phyloP scores from a whole-genome alignment of 2,888 invertebrate species.

The Perdita meconis region DNA sequence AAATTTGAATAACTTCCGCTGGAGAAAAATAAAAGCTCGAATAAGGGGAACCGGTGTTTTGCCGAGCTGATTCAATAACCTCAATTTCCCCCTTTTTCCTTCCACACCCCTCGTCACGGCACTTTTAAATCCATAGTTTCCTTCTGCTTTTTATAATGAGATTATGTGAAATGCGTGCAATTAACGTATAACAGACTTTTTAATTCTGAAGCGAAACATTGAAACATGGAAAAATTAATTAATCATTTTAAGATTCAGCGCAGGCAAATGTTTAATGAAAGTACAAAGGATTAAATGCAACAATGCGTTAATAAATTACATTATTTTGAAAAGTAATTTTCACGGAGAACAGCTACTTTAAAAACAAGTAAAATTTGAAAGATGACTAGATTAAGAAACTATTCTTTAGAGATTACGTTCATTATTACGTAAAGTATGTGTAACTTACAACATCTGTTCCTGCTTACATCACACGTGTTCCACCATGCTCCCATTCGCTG shows the following conservation, averaged over 20 bases:
- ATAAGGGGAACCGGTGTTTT: not conserved
- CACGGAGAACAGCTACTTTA: too few relatives aligned
- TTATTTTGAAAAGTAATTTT: too few relatives aligned
- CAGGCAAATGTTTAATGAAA: too few relatives aligned
- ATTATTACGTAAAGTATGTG: not conserved
- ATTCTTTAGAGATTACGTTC: not conserved
- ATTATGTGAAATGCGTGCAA: too few relatives aligned
- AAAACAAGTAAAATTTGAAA: too few relatives aligned
- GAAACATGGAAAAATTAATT: not conserved
- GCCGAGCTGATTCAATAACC: not conserved
- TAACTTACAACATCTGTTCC: not conserved
- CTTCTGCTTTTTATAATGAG: too few relatives aligned
- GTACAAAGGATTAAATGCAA: too few relatives aligned
- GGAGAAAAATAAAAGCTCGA: not conserved
- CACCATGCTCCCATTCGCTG: not conserved
- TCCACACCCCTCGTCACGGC: not conserved
- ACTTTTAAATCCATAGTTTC: not conserved
- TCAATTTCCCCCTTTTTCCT: not conserved
- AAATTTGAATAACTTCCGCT: slow-evolving; percentile 1
- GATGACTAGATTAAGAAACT: not conserved
- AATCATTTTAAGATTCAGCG: too few relatives aligned
- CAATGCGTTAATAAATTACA: too few relatives aligned
- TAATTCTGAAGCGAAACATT: not conserved
- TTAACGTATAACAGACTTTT: too few relatives aligned
- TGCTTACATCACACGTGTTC: not conserved